Evolutionary conservation across 2,113 vertebrate species (phyloP), one percentile per base, ranked within the genome.

Genomic region (Pyrgilauda ruficollis): DNA sequence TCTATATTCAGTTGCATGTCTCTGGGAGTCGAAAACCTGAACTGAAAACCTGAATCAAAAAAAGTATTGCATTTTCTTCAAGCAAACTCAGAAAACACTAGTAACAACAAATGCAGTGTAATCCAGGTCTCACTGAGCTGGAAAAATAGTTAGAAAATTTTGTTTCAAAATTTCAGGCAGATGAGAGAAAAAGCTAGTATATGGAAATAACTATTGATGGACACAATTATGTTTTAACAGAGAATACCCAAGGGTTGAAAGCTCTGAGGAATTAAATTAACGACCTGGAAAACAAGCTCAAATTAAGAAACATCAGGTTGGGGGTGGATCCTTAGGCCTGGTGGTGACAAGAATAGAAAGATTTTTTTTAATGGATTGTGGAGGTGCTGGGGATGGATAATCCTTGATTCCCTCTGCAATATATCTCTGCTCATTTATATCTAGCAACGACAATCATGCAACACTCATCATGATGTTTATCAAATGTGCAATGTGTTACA

Each of bases 281-380:
- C 67, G 93, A 95, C 93, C 84, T 97, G 96, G 95, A 97, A 97
- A 97, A 97, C 95, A 97, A 97, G 91, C 96, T 96, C 84, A 96
- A 94, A 96, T 97, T 96, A 97, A 92, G 91, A 96, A 95, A 96
- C 95, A 97, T 95, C 87, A 95, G 85, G 85, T 70, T 96, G 77
- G 77, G 83, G 74, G 89, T 93, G 93, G 91, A 89, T 95, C 87
- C 81, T 92, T 80, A 86, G 89, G 77, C 31, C 89, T 87, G 55
- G 59, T 68, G 75, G 49, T 4, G 31, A 92, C 74, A 96, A 55
- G 62, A 86, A 89, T 23, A 81, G 82, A 92, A 94, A 75, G 20
- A 53, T 74, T 94, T 95, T 94, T 94, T 94, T 75, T 74, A 94
- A 95, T 76, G 70, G 83, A 95, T 89, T 81, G 69, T 53, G 53